Base-by-base conservation (phyloP, 2,888 invertebrate genomes). In the Molorchus minor region DNA sequence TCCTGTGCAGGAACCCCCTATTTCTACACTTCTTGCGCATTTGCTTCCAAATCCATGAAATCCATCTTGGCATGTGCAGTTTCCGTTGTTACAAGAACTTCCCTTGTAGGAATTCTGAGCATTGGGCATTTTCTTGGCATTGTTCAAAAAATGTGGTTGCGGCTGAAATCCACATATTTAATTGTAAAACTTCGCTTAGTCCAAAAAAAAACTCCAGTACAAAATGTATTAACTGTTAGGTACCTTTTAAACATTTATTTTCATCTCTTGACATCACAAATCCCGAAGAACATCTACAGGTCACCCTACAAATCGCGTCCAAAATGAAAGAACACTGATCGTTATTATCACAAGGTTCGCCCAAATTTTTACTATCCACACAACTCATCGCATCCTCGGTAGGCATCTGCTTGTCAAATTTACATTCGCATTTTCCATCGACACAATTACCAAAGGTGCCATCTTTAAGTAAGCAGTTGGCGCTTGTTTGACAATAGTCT, bases 101-200 rank as follows among this genome's bases (percentile, higher is more conserved):
- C 70, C 68, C 16, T 25, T 53, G 58, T 3, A 80, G 61, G 61
- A 71, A 75, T 53, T 72, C 72, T 2, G 73, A 73, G 55, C 80
- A 80, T 59, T 80, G 80, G 5, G 64, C 68, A 43, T 75, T 66
- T 64, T 79, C 78, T 4, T 66, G 68, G 51, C 80, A 80, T 7
- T 62, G 43, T 10, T 78, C 77, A 2, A 67, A 73, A 53, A 79
- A 74, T 17, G 66, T 56, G 21, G 72, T 74, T 1, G 78, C 79
- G 44, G 75, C 80, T 80, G 61, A 64, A 72, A 73, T 8, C 54
- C 66, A 21, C 30, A 44, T 51, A 15, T 12, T 36, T 19, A n/a
- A 30, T 7, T 3, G 15, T 12, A 21, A 25, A 4, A 10, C n/a
- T 10, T 43, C 16, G 19, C 8, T 12, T 2, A 41, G 13, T 8